Evolutionary conservation across 2,888 invertebrate genomes (phyloP), one percentile per base, ranked within the genome.

Genomic region (Leucoma salicis): DNA sequence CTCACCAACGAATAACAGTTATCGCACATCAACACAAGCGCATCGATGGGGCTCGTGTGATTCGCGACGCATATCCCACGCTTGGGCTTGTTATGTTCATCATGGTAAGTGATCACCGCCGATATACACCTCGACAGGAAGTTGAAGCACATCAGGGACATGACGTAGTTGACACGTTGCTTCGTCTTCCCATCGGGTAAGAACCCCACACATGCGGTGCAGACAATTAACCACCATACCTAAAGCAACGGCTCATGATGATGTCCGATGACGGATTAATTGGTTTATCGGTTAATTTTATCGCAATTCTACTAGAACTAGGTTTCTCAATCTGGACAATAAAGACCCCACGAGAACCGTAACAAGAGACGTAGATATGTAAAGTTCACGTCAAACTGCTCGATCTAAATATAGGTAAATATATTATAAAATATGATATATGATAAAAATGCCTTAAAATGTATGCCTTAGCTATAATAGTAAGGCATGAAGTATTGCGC

Each of bases 31-130:
- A 99, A 92, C 57, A 99, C 95, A 61, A 99, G 92, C 41, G 97
- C 98, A 85, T 99, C 99, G 57, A 99, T 98, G 2, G 99, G 99
- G 51, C 98, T 98, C 3, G 99, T 99, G 87, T 99, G 99, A 89
- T 99, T 99, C 34, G 99, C 99, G 16, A 99, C 99, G 89, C 99
- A 99, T 66, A 99, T 99, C 31, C 94, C 94, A 39, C 92, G 93
- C 55, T 84, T 90, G 21, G 98, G 98, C 63, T 93, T 93, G 80
- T 97, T 96, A 75, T 97, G 96, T 39, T 92, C 92, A 78, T 94
- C 96, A 84, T 97, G 96, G 83, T 96, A 96, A 15, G 93, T 94
- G 61, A 96, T 93, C 49, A 96, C 96, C 16, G 95, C 93, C 6
- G 99, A 98, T 69, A 99, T 93, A 38, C 98, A 96, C 50, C 98